These are phyloP conservation scores for Sisor rabdophorus DNA, from an alignment of 2,113 vertebrate species.

Conservation along the genomic window DNA sequence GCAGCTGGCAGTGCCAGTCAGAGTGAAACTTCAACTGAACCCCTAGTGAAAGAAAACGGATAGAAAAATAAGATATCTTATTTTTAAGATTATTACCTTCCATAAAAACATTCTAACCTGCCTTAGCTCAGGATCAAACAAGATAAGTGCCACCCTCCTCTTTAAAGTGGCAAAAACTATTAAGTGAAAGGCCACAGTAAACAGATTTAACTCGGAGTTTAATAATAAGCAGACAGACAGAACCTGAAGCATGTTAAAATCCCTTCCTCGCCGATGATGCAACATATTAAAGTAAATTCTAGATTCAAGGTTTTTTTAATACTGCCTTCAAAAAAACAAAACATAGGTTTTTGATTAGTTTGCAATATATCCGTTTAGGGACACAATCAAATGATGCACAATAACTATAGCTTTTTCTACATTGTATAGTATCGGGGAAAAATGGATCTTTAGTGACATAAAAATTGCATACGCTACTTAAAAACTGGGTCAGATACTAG, in stretches of 20 bases:
- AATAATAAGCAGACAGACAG: not conserved
- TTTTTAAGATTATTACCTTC: too few relatives aligned
- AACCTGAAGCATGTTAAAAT: not conserved
- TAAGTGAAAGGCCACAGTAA: not conserved
- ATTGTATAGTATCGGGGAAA: not conserved
- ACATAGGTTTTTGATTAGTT: not conserved
- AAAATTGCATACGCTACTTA: not conserved
- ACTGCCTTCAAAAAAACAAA: not conserved
- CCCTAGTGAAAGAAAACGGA: not conserved
- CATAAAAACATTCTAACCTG: too few relatives aligned
- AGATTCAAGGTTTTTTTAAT: not conserved
- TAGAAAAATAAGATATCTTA: too few relatives aligned
- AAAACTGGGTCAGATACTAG: conserved; percentile 23
- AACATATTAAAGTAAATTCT: not conserved
- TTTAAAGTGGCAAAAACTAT: not conserved
- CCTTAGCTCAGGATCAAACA: not conserved
- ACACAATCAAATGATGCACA: not conserved
- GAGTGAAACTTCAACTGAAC: not conserved
- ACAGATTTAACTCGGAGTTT: not conserved
- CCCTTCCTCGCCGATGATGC: too few relatives aligned
- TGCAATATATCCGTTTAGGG: not conserved
- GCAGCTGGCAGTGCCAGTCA: conserved; percentile 9
- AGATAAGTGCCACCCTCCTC: not conserved
- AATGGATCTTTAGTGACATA: not conserved
- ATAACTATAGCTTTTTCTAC: not conserved